A percentile compares a stretch with the other conserved stretches of the same genome.
phyloP scores from a whole-genome alignment of 2,113 vertebrate genomes.

The Uria aalge region DNA sequence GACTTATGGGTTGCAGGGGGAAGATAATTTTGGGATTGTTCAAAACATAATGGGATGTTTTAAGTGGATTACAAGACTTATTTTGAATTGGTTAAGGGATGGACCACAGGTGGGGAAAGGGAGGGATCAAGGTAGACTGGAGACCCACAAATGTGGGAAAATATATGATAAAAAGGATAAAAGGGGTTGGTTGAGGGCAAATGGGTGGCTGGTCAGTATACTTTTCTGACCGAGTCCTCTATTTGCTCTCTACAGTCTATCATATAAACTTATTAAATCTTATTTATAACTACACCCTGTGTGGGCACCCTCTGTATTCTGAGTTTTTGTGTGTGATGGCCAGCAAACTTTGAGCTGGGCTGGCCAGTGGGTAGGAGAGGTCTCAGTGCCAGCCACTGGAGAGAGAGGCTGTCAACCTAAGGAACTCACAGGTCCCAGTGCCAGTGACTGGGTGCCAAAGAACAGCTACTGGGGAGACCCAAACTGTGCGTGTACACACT shows the following conservation, averaged over 20 bases:
- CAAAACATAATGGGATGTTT: background rate
- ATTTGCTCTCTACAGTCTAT: background rate
- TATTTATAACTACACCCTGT: background rate
- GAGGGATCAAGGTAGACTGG: background rate
- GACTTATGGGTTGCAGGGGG: background rate
- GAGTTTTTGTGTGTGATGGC: background rate
- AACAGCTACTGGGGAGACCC: background rate
- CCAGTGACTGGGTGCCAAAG: background rate
- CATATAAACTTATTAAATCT: background rate
- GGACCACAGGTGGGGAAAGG: background rate
- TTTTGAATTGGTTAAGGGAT: background rate
- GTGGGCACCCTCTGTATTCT: background rate
- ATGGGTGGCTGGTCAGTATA: background rate
- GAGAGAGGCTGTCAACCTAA: rapidly evolving
- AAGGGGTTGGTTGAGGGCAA: background rate
- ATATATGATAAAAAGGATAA: background rate
- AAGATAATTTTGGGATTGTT: background rate
- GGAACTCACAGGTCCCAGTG: background rate
- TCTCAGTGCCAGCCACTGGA: background rate
- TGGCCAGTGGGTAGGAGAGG: background rate
- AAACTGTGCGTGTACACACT: background rate
- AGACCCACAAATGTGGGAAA: background rate
- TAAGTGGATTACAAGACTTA: background rate
- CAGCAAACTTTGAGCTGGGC: background rate
- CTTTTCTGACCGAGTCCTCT: background rate